Evolutionary conservation across 2,888 invertebrate species (phyloP).

Genomic region (Argyresthia goedartella): DNA sequence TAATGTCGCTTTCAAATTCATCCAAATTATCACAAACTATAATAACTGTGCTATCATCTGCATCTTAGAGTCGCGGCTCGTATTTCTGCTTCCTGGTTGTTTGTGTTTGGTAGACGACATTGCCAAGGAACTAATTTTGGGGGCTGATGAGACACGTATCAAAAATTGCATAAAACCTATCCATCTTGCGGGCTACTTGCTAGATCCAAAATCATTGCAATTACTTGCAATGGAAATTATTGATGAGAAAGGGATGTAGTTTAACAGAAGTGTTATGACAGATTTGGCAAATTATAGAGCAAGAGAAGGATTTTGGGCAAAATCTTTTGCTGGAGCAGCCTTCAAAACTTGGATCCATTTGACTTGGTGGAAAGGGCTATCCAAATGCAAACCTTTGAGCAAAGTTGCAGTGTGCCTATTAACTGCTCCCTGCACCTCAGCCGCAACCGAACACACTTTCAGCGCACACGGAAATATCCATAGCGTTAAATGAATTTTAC

Average conservation of each 20-base stretch:
- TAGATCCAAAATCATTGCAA: conserved; percentile 14
- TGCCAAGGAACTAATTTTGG: conserved; percentile 9
- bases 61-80: conserved; percentile 12
- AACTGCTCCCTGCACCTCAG: conserved; percentile 16
- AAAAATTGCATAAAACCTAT: conserved; percentile 8
- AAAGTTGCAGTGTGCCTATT: conserved; percentile 14
- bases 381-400: conserved; percentile 10
- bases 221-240: conserved; percentile 5
- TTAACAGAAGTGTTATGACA: conserved; percentile 12
- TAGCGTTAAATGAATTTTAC: conserved; percentile 15
- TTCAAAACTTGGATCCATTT: conserved; percentile 9
- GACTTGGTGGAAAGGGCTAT: conserved; percentile 5
- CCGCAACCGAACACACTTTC: conserved; percentile 14
- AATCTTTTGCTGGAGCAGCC: conserved; percentile 12
- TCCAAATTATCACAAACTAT: too few species aligned
- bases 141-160: background rate
- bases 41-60: too few species aligned
- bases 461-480: conserved; percentile 14
- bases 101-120: conserved; percentile 5
- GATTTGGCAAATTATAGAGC: conserved; percentile 16
- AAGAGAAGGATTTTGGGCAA: conserved; percentile 13
- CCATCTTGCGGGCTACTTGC: conserved; percentile 14
- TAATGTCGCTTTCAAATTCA: too few species aligned
- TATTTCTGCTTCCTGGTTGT: conserved; percentile 8
- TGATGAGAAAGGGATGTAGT: conserved; percentile 9